phyloP scores from a whole-genome alignment of 2,113 vertebrate genomes.

The Petrocephalus zakoni region DNA sequence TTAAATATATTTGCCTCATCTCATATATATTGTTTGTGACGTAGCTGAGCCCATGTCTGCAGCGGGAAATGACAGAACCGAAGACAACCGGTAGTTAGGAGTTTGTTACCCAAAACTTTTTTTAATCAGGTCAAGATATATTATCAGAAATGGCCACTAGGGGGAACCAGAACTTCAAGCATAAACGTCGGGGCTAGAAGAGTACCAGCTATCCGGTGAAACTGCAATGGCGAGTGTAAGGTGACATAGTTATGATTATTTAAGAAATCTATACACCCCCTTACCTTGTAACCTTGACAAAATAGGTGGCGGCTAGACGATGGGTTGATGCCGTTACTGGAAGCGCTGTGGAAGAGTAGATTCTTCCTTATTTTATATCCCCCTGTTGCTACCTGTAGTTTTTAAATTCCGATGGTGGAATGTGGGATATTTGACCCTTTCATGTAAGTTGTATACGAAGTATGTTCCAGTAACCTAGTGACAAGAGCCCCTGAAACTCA shows the following conservation, averaged over 20 bases:
- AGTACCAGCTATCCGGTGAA: neutral
- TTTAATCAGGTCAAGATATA: neutral
- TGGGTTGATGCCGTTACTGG: neutral
- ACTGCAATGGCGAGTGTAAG: neutral
- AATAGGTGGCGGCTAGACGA: neutral
- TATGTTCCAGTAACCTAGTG: neutral
- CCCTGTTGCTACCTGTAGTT: neutral
- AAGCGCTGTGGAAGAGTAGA: neutral
- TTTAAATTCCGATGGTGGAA: neutral
- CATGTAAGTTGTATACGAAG: neutral
- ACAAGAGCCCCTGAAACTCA: neutral
- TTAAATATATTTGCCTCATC: neutral
- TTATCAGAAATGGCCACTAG: slow-evolving; percentile 26
- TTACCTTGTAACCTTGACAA: neutral
- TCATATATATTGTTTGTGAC: neutral
- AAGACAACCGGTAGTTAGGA: neutral
- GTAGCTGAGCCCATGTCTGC: neutral
- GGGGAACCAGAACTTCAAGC: slow-evolving; percentile 25
- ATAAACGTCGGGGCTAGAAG: neutral
- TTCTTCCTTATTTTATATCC: neutral
- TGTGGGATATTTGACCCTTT: neutral
- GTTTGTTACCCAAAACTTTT: neutral
- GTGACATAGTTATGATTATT: neutral
- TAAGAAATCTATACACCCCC: neutral
- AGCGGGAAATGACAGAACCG: neutral